phyloP scores from a whole-genome alignment of 2,113 vertebrate genomes.

The Bubalus kerabau region DNA sequence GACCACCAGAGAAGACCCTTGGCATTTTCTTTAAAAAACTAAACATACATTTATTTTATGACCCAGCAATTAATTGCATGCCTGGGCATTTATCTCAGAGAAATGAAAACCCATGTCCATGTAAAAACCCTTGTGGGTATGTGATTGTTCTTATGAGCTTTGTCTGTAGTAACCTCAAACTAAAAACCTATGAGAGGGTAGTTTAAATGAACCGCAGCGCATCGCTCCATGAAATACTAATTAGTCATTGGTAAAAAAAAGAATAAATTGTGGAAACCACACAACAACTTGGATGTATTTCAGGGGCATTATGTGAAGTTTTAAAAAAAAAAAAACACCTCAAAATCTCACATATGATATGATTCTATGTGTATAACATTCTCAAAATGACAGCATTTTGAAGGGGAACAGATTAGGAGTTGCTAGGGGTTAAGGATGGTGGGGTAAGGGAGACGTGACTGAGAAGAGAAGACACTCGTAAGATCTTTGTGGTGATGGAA shows the following conservation, averaged over 20 bases:
- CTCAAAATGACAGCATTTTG: not conserved
- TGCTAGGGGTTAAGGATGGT: not conserved
- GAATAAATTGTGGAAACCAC: not conserved
- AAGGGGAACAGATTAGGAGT: not conserved
- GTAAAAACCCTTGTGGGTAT: not conserved
- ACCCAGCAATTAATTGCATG: not conserved
- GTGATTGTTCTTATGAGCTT: not conserved
- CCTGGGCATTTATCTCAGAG: not conserved
- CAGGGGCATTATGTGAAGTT: not conserved
- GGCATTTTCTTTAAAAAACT: not conserved
- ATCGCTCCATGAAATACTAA: not conserved
- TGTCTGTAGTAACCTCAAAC: not conserved
- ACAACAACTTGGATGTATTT: not conserved
- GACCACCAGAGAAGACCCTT: not conserved
- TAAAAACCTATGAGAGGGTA: not conserved
- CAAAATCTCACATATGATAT: not conserved
- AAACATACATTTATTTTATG: not conserved
- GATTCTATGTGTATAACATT: not conserved
- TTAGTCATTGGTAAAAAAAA: not conserved
- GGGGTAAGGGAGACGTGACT: not conserved
- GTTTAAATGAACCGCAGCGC: not conserved
- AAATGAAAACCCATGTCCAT: not conserved
- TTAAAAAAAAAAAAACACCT: not conserved
- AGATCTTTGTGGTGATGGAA: not conserved
- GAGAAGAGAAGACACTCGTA: not conserved